Base-by-base conservation (phyloP, 2,888 invertebrate genomes). In the Ormyrus rosae region DNA sequence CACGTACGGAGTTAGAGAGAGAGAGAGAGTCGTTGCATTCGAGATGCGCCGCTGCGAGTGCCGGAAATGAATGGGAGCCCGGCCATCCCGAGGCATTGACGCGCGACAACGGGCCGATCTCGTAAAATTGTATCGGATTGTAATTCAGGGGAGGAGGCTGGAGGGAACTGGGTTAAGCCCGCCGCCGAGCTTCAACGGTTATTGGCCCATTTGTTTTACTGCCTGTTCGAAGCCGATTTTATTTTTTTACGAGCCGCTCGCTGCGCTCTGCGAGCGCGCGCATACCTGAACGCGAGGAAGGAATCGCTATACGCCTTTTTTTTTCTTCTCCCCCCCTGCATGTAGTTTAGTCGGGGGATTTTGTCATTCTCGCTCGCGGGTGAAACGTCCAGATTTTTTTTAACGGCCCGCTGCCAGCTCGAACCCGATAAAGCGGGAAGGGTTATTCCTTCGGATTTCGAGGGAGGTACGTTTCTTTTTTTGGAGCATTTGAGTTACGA, bases 191-290 rank as follows among this genome's bases (percentile, higher is more conserved):
- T 50, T 13, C 6, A 34, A 50, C 53, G 50, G 75, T 71, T 80
- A 80, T 80, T 80, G 69, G 70, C 55, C 75, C 75, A 80, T 80
- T 80, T 75, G 70, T 80, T 80, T 80, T 71, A 80, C 69, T 70
- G 71, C 60, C 19, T 65, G 45, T 70, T 61, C 65, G 34, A 51
- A 45, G 60, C 45, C 19, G 19, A 58, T 78, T 78, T 72, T 65
- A 70, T 63, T 78, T 78, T 77, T 78, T 67, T 77, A 64, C 58
- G 63, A 64, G 55, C 53, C 51, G 51, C 19, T 61, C 46, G 45
- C 61, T 53, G 13, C 51, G 34, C n/a, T n/a, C 19, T 1, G 19
- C 19, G 19, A 19, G n/a, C 65, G 2, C 48, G 45, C 61, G 65
- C 45, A 8, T 9, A 13, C 56, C 19, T 19, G 19, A 19, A 13